Percentiles rank a stretch among this genome's conserved stretches.
Evolutionary conservation across 2,888 invertebrate genomes (phyloP).

Genomic region (Brachynemurus nebulosus): DNA sequence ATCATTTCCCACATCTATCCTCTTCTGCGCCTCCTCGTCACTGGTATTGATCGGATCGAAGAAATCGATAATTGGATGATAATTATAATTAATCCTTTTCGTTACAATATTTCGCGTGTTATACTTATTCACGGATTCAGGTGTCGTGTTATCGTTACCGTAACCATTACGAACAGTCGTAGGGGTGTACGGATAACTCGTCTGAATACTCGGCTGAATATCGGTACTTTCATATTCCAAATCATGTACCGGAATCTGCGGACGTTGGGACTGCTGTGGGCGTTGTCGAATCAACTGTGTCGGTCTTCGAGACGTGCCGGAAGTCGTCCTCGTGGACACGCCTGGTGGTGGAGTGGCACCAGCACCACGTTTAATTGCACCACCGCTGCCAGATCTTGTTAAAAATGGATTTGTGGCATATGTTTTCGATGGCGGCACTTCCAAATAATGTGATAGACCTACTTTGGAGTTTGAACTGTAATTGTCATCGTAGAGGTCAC

Average conservation of each 20-base stretch:
- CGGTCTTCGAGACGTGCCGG: constrained; percentile 4
- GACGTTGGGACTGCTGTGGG: background rate
- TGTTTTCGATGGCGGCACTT: constrained; percentile 10
- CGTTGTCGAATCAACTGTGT: background rate
- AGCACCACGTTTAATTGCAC: background rate
- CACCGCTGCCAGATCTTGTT: background rate
- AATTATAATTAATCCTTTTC: constrained; percentile 61
- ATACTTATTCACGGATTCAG: background rate
- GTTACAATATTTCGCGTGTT: constrained; percentile 15
- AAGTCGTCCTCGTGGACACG: background rate
- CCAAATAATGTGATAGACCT: constrained; percentile 11
- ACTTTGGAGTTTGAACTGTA: background rate
- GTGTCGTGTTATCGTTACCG: constrained; percentile 5
- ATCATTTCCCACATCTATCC: background rate
- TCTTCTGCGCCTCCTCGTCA: constrained; percentile 4
- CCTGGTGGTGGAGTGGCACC: background rate
- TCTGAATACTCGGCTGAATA: constrained; percentile 28
- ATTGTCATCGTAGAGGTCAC: background rate
- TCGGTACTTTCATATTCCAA: constrained; percentile 24
- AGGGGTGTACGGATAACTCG: constrained; percentile 18
- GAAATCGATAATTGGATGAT: constrained; percentile 72
- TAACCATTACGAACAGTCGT: constrained; percentile 24
- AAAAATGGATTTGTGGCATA: background rate
- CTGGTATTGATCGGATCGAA: constrained; percentile 36
- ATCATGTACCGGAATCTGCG: constrained; percentile 6